A percentile compares a stretch with the other conserved stretches of the same genome.
These are phyloP conservation scores for Himalopsyche kuldschensis DNA, from an alignment of 2,888 invertebrate genomes.

Conservation along the genomic window DNA sequence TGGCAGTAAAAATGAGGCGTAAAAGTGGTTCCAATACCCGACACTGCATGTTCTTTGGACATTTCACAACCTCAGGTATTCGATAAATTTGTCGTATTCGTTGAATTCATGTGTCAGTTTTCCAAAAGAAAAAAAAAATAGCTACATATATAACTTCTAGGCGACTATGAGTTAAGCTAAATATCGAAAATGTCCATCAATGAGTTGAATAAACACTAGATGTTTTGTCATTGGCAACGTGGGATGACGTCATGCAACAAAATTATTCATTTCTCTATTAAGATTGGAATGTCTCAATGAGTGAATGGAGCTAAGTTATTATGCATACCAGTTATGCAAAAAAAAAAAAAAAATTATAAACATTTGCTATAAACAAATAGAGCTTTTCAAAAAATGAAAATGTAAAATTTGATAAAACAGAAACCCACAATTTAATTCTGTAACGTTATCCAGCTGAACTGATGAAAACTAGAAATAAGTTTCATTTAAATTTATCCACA, in stretches of 20 bases:
- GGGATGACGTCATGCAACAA: constrained; percentile 28
- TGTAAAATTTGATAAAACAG: too few species aligned
- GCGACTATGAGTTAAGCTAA: neutral
- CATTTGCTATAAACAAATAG: constrained; percentile 2
- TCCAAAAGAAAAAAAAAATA: neutral
- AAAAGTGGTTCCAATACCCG: too few species aligned
- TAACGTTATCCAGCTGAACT: too few species aligned
- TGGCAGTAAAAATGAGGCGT: too few species aligned
- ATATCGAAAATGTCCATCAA: neutral
- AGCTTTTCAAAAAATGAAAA: neutral
- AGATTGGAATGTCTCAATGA: constrained; percentile 40
- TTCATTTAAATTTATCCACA: too few species aligned
- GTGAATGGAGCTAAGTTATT: constrained; percentile 28
- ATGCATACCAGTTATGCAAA: neutral
- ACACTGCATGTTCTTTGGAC: too few species aligned
- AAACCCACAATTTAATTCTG: too few species aligned
- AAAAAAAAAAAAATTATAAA: neutral
- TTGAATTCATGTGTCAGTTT: too few species aligned
- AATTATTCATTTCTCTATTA: constrained; percentile 36
- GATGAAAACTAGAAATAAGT: too few species aligned
- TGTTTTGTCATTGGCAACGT: neutral
- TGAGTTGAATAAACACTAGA: neutral
- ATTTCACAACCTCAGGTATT: too few species aligned
- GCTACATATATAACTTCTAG: neutral
- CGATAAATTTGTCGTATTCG: too few species aligned